phyloP scores from a whole-genome alignment of 2,888 invertebrate species.

The Spicauda simplicius region DNA sequence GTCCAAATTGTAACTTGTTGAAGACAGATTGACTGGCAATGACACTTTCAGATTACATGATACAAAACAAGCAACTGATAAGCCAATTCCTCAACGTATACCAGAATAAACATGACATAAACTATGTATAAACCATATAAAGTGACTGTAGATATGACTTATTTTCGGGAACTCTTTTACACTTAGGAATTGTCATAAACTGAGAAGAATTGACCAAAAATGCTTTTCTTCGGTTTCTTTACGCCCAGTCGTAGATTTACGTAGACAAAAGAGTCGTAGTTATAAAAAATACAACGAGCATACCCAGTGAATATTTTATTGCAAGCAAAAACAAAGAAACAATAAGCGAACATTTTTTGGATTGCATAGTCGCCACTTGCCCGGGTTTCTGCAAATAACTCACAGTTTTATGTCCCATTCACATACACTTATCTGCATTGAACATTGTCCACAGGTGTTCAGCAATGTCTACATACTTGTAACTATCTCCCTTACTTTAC shows the following conservation, averaged over 20 bases:
- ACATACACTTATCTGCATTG: constrained; percentile 31
- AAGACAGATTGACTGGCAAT: neutral
- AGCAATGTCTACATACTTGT: constrained; percentile 35
- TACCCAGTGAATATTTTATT: neutral
- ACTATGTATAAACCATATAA: no score
- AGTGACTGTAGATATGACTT: no score
- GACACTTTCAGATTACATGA: neutral
- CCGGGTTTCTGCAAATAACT: constrained; percentile 29
- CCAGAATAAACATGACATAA: neutral
- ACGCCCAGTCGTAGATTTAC: no score
- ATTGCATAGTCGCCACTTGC: neutral
- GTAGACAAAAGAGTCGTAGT: no score
- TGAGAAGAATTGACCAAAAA: no score
- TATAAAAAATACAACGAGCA: no score
- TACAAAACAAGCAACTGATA: neutral
- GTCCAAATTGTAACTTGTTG: neutral
- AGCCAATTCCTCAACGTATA: neutral
- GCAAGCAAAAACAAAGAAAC: neutral
- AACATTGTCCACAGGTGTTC: constrained; percentile 52
- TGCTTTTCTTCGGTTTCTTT: no score
- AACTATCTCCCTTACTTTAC: constrained; percentile 40
- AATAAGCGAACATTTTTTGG: constrained; percentile 1
- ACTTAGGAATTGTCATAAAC: no score
- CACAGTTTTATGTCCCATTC: constrained; percentile 34
- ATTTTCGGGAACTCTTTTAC: no score